A percentile compares a stretch with the other conserved stretches of the same genome.
Conservation (phyloP, 2,888 invertebrate species). For the Hipparchia semele region DNA sequence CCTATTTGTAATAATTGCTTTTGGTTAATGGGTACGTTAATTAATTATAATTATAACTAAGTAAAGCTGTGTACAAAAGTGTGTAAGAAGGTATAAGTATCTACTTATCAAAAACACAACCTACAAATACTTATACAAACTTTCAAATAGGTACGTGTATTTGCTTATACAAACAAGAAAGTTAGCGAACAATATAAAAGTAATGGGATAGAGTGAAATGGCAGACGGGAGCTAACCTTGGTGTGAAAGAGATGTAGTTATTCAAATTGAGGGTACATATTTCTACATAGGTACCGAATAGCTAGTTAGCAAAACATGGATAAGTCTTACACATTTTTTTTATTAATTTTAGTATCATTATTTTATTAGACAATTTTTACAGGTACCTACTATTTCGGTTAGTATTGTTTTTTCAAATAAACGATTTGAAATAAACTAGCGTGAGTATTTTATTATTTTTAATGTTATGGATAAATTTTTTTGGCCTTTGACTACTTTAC, state of each 20-base stretch:
- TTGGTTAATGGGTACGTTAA: too few relatives aligned
- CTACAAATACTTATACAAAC: slow-evolving; percentile 78
- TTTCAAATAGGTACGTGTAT: slow-evolving; percentile 79
- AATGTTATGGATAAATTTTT: too few relatives aligned
- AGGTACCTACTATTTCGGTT: too few relatives aligned
- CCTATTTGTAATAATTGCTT: too few relatives aligned
- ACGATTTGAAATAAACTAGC: too few relatives aligned
- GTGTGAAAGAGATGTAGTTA: slow-evolving; percentile 71
- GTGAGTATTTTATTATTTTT: too few relatives aligned
- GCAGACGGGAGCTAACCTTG: slow-evolving; percentile 44
- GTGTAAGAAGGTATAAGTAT: slow-evolving; percentile 23
- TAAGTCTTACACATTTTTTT: slow-evolving; percentile 49
- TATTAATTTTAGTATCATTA: background rate
- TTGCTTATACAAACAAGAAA: slow-evolving; percentile 84
- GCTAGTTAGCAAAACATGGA: slow-evolving; percentile 77
- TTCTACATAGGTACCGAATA: slow-evolving; percentile 83
- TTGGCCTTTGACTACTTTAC: too few relatives aligned
- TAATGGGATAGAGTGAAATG: slow-evolving; percentile 78
- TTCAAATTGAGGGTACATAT: slow-evolving; percentile 83
- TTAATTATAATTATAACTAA: background rate
- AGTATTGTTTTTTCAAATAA: too few relatives aligned
- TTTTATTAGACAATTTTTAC: too few relatives aligned
- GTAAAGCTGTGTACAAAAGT: background rate
- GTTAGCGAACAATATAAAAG: slow-evolving; percentile 84
- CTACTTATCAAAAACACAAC: slow-evolving; percentile 65